A percentile compares a stretch with the other conserved stretches of the same genome.
Conservation (phyloP, 2,113 vertebrate genomes). For the Xyrauchen texanus region DNA sequence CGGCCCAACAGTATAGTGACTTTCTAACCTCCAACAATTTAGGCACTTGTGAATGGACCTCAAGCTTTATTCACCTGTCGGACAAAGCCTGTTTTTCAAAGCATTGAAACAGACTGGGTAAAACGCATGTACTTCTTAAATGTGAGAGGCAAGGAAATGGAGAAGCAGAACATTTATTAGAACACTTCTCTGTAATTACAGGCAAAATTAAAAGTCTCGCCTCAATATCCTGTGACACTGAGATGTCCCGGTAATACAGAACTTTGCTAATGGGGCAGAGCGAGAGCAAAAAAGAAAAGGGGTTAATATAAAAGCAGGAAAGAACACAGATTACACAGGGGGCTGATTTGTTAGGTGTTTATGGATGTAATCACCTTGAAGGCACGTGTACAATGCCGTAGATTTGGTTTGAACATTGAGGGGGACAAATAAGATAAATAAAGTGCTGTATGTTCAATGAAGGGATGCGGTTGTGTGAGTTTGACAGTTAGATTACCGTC, state of each 20-base stretch:
- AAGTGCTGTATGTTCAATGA: no score
- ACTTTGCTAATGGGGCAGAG: constrained; percentile 11
- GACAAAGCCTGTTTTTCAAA: background rate
- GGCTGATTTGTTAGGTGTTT: background rate
- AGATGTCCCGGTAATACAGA: constrained; percentile 2
- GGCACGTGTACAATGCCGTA: background rate
- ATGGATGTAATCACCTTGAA: background rate
- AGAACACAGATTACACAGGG: constrained; percentile 10
- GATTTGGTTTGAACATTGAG: no score
- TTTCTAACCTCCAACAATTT: background rate
- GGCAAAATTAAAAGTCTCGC: constrained; percentile 31
- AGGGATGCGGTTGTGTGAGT: no score
- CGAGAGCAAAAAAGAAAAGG: background rate
- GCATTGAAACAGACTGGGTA: background rate
- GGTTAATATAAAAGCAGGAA: background rate
- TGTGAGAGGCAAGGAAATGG: constrained; percentile 23
- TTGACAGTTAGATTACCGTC: no score
- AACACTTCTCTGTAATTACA: constrained; percentile 26
- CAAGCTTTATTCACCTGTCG: background rate
- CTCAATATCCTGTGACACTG: constrained; percentile 18
- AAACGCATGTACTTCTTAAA: background rate
- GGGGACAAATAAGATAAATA: no score
- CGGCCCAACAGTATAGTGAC: background rate
- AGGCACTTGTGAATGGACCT: background rate
- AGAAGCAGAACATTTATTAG: constrained; percentile 34